Conservation (phyloP, 2,113 vertebrate species). For the Notechis scutatus region DNA sequence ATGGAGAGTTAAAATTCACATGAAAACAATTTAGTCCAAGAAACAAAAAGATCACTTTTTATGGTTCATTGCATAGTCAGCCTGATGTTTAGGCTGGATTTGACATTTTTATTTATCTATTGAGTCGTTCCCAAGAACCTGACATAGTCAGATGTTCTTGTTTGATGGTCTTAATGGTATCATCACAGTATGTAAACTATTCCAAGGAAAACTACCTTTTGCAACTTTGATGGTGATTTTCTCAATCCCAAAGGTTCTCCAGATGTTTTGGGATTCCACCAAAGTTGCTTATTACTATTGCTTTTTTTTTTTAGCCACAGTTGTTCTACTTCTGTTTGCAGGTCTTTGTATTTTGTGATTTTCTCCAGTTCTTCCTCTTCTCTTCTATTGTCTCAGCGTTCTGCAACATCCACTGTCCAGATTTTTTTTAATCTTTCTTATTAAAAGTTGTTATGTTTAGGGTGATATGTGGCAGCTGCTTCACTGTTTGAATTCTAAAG, state of each 20-base stretch:
- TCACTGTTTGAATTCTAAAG: background rate
- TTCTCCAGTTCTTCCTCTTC: background rate
- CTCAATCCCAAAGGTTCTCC: background rate
- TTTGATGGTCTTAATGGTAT: background rate
- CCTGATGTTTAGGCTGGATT: background rate
- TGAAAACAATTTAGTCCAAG: background rate
- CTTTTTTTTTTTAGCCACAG: too few relatives aligned
- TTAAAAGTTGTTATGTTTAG: background rate
- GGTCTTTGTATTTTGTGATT: too few relatives aligned
- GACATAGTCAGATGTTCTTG: background rate
- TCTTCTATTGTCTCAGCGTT: background rate
- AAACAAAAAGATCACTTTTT: background rate
- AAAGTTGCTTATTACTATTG: too few relatives aligned
- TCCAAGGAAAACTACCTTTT: background rate
- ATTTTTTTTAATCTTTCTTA: background rate
- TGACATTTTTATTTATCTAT: background rate
- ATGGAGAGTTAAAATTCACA: background rate
- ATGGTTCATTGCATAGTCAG: background rate
- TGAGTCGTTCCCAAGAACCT: background rate
- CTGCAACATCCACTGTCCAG: background rate
- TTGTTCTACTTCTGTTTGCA: too few relatives aligned
- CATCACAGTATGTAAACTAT: background rate
- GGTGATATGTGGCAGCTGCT: background rate
- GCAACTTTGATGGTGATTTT: background rate
- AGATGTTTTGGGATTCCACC: background rate